These are phyloP conservation scores for Fratercula arctica DNA, from an alignment of 2,797 vertebrate genomes.

Conservation along the genomic window DNA sequence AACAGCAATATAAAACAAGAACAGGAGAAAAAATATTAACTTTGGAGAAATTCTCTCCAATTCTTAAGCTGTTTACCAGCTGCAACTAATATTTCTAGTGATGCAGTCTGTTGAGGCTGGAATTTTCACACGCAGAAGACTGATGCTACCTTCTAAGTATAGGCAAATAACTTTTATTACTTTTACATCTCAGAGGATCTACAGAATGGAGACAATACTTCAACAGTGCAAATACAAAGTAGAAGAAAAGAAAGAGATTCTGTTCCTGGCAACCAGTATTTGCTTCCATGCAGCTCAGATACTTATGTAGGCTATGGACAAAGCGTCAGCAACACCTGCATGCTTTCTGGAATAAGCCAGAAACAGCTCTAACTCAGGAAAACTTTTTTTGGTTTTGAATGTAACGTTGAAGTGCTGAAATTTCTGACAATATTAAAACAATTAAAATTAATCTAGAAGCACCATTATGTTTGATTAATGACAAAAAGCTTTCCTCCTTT, in stretches of 20 bases:
- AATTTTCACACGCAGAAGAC: background rate
- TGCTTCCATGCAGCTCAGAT: background rate
- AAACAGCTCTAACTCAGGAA: background rate
- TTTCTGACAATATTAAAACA: background rate
- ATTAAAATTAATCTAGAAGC: background rate
- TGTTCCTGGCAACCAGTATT: background rate
- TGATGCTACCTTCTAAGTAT: background rate
- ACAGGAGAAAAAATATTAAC: background rate
- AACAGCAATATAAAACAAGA: background rate
- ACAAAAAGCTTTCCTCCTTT: background rate
- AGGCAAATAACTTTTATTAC: background rate
- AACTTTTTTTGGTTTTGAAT: background rate
- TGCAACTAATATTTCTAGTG: background rate
- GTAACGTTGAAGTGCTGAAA: background rate
- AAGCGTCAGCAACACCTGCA: background rate
- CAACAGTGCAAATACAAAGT: background rate
- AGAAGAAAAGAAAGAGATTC: background rate
- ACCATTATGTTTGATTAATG: background rate
- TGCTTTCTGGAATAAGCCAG: background rate
- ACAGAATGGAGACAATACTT: background rate
- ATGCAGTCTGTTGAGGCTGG: background rate
- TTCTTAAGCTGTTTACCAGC: background rate
- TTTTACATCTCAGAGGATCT: background rate
- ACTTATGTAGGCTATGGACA: background rate
- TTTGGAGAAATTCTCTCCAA: background rate